These are phyloP conservation scores for Nesogale talazaci DNA, from an alignment of 2,113 vertebrate genomes.

Conservation along the genomic window DNA sequence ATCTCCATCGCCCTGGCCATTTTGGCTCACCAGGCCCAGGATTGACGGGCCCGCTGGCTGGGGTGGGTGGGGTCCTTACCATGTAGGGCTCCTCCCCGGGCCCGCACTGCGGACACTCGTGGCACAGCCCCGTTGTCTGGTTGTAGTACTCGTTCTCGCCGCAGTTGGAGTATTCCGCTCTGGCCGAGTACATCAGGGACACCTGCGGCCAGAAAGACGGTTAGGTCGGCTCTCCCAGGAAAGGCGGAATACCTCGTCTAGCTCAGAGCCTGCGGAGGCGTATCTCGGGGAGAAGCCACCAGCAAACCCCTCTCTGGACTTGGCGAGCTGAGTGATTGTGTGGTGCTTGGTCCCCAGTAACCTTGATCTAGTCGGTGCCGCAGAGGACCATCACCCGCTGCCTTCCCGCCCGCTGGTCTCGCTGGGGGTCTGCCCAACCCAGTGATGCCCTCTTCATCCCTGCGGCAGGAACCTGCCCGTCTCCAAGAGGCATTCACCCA, in stretches of 20 bases:
- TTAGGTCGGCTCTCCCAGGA: accelerated
- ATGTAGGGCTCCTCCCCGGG: constrained; percentile 96
- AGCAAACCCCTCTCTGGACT: background rate
- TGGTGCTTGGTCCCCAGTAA: too few species aligned
- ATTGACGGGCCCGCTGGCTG: background rate
- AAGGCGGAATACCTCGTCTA: background rate
- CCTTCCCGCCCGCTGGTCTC: background rate
- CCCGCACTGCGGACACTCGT: constrained; percentile 95
- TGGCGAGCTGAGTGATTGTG: background rate
- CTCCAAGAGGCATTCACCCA: background rate
- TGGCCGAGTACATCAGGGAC: constrained; percentile 89
- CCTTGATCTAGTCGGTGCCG: background rate
- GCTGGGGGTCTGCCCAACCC: background rate
- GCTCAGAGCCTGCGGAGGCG: background rate
- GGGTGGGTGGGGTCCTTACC: constrained; percentile 87
- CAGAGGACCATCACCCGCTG: background rate
- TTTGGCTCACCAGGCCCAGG: background rate
- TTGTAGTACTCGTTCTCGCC: constrained; percentile 98
- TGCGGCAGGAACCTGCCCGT: background rate
- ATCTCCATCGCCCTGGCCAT: background rate
- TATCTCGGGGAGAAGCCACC: accelerated
- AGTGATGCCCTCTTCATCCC: background rate
- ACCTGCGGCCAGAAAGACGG: constrained; percentile 85
- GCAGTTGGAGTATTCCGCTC: constrained; percentile 94
- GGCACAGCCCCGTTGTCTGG: constrained; percentile 95